These are phyloP conservation scores for Plectus sambesii DNA, from an alignment of 1,140 invertebrate genomes.

Conservation along the genomic window DNA sequence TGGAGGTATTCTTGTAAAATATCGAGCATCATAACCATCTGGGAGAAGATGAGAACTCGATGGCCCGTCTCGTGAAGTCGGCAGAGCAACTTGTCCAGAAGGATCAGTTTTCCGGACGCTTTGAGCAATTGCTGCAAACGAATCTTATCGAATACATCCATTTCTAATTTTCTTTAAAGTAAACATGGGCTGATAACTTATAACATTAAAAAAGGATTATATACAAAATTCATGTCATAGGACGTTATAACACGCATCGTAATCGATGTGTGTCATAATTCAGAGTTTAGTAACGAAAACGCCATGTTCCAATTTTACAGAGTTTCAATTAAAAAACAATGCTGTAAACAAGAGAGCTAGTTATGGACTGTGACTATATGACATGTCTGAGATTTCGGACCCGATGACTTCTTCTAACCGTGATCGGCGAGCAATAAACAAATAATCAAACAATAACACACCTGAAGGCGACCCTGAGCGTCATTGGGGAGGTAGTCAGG, in stretches of 20 bases:
- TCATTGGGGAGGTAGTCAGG: slow-evolving; percentile 58
- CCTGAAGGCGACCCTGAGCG: slow-evolving; percentile 52
- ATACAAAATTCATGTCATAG: no score
- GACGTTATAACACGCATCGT: no score
- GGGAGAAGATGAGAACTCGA: slow-evolving; percentile 87
- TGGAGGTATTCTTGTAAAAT: slow-evolving; percentile 85
- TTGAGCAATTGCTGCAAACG: slow-evolving; percentile 59
- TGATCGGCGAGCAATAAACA: neutral
- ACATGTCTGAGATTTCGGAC: slow-evolving; percentile 1
- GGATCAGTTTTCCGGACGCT: slow-evolving; percentile 79
- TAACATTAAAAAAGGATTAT: neutral
- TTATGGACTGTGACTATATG: slow-evolving; percentile 12
- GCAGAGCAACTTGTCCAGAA: slow-evolving; percentile 81
- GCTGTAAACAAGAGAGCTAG: neutral
- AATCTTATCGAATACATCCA: slow-evolving; percentile 1
- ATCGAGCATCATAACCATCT: slow-evolving; percentile 95
- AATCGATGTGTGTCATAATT: no score
- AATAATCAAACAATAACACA: slow-evolving; percentile 21
- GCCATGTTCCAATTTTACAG: no score
- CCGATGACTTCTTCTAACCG: neutral
- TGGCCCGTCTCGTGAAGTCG: slow-evolving; percentile 81
- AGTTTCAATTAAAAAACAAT: neutral
- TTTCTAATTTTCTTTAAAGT: no score
- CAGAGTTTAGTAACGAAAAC: no score
- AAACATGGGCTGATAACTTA: no score